Evolutionary conservation across 1,140 invertebrate species (phyloP), one percentile per base, ranked within the genome.

Genomic region (Parapsyche elsis): DNA sequence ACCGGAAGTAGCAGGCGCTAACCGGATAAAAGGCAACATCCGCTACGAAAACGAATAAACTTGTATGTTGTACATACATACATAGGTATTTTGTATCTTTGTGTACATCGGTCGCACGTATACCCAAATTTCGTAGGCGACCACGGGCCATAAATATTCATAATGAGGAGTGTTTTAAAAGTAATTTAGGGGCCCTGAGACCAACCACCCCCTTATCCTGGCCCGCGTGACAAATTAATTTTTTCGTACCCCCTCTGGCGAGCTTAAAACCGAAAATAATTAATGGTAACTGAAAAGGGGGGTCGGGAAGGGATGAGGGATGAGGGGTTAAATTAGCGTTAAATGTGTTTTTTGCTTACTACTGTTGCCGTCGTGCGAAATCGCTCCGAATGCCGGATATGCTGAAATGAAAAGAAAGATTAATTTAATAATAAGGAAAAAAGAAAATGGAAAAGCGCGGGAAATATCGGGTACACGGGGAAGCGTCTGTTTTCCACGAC

Each of bases 131-230:
- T 53, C 49, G 49, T 1, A 12, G 24, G 64, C 21, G 24, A 26
- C 64, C 23, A 23, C 21, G 23, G 19, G 57, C 44, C 30, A 49
- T 73, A 73, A 73, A 73, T 73, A 73, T 73, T 73, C 71, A 73
- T 73, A 73, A 73, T 73, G 71, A 46, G 64, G 71, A 19, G 71
- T 38, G 71, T 73, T 73, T 73, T 73, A 46, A 73, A 73, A 73
- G 71, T 23, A 73, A 73, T 73, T 73, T 73, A 4, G 10, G 49
- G 64, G 64, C 24, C 64, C n/a, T n/a, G 49, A 53, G 61, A 19
- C 12, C 61, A 21, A 19, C 12, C 61, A 21, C n/a, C 30, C 61
- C 16, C n/a, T 49, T 73, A n/a, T 10, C 71, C 10, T 45, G 10
- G 12, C 10, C 23, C 57, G 5, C 12, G 67, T 24, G 67, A 71